phyloP scores from a whole-genome alignment of 2,113 vertebrate species.

The Bambusicola thoracicus region DNA sequence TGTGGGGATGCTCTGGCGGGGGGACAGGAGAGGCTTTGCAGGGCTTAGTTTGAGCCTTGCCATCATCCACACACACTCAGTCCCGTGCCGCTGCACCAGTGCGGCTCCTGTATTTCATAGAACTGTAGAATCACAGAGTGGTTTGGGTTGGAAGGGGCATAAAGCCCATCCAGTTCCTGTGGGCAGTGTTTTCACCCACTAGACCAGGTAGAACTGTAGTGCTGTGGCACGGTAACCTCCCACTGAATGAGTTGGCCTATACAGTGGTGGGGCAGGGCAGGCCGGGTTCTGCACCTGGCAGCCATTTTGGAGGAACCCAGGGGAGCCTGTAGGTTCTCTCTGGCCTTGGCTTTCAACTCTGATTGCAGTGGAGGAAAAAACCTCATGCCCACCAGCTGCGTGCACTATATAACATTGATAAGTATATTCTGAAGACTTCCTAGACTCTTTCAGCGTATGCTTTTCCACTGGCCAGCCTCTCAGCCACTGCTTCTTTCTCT shows the following conservation, averaged over 20 bases:
- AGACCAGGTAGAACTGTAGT: not conserved
- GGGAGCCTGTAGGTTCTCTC: not conserved
- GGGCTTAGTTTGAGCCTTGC: constrained; percentile 23
- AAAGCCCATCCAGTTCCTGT: not conserved
- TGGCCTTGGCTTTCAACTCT: not conserved
- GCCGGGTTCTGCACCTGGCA: not conserved
- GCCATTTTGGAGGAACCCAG: not conserved
- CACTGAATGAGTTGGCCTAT: not conserved
- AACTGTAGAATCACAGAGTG: not conserved
- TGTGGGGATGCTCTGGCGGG: not conserved
- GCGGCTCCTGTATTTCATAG: not conserved
- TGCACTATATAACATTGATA: not conserved
- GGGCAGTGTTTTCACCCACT: not conserved
- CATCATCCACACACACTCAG: not conserved
- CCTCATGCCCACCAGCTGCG: accelerated
- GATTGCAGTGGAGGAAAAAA: accelerated
- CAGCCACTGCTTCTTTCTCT: not conserved
- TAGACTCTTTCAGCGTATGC: not conserved
- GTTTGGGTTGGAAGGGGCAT: not conserved
- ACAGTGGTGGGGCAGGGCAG: no score
- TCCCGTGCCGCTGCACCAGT: not conserved
- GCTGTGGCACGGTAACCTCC: not conserved
- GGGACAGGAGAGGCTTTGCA: constrained; percentile 2
- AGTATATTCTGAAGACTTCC: not conserved
- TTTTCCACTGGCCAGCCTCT: not conserved